Evolutionary conservation across 1,140 invertebrate species (phyloP), one percentile per base, ranked within the genome.

Genomic region (Akabosia matsudoensis): DNA sequence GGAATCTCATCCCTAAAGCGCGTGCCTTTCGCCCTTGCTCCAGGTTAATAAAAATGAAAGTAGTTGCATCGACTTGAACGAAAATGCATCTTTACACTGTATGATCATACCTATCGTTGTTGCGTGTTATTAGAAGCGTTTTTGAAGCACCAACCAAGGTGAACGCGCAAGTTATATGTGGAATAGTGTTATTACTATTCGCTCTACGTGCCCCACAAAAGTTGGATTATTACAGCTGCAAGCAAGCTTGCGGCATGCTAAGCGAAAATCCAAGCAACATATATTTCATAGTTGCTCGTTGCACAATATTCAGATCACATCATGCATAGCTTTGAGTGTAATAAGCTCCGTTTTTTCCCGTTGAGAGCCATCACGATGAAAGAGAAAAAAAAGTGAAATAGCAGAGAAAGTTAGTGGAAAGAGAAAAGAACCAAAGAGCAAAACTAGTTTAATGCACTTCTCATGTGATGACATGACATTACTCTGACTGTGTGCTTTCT

Each of bases 51-150:
- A 61, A 16, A 24, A 61, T 16, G n/a, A 22, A 61, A 24, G 24
- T 31, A 7, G 30, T 4, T 30, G 61, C 30, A 67, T 16, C 61
- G 31, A 30, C 61, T 67, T 24, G 61, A n/a, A n/a, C n/a, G 61
- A 67, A 67, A 45, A 67, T 67, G 61, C 61, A 67, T 67, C 61
- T 67, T 67, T 45, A 18, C 37, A 45, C 37, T n/a, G n/a, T n/a
- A 45, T 45, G 37, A 7, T 10, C 37, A 45, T 45, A 45, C 37
- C 37, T 45, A 45, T 45, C 37, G n/a, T 67, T 30, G 31, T 31
- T 2, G 24, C 1, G 24, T 67, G 31, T 7, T 67, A 30, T 61
- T 24, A 61, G 26, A 10, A 61, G n/a, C n/a, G n/a, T n/a, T n/a
- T n/a, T n/a, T n/a, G n/a, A n/a, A n/a, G n/a, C 7, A 10, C 37